Base-by-base conservation (phyloP, 2,113 vertebrate species). In the Steatornis caripensis region DNA sequence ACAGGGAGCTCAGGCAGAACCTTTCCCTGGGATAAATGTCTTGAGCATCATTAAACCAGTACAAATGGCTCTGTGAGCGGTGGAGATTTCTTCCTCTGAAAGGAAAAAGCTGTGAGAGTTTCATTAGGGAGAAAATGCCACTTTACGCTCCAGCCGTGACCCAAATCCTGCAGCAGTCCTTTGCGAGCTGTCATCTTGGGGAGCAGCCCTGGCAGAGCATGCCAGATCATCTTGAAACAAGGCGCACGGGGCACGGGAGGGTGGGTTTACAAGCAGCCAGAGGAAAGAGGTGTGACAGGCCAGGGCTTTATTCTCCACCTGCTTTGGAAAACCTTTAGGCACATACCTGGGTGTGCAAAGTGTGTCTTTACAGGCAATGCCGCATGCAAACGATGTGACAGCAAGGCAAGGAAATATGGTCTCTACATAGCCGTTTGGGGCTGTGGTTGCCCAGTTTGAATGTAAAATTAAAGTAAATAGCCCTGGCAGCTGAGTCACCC, bases 1-100 rank as follows among this genome's bases (percentile, higher is more conserved):
- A 91, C 83, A 91, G 78, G 58, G 75, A 92, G 65, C 84, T 95
- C 83, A 76, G 78, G 95, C 90, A 95, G 95, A 91, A 90, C 79
- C 37, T 34, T 92, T 82, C 89, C 48, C 34, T 5, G 4, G 85
- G 80, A 94, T 93, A 91, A 79, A 79, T 87, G 82, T 87, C 79
- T 89, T 61, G 72, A 93, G 92, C 77, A 71, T 93, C 89, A 72
- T 95, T 95, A 94, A 95, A 76, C 57, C 54, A 77, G 45, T 89
- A 96, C 69, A 85, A 94, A 90, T 80, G 70, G 76, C 76, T 87
- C 74, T 46, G 48, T 53, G 69, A 79, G 85, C 82, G 54, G 80
- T 15, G 4, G 57, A 82, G 61, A 75, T 72, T 89, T 87, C 65
- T 87, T 82, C 46, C 74, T 82, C 53, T 87, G 90, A 92, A 95